These are phyloP conservation scores for Zeus faber DNA, from an alignment of 2,113 vertebrate genomes.

Conservation along the genomic window DNA sequence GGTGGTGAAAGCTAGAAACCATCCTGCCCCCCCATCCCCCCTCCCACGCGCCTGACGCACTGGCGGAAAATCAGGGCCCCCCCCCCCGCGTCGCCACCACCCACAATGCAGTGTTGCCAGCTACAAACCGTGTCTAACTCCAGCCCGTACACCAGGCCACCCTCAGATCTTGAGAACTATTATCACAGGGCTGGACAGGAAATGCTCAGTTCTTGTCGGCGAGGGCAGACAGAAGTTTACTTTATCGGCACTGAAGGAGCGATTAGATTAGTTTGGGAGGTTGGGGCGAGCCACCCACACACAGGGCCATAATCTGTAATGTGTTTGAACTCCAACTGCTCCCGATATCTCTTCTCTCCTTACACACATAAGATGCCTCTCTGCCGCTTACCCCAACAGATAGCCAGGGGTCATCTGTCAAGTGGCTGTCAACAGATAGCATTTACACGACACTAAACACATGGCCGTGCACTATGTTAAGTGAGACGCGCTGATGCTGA, in stretches of 20 bases:
- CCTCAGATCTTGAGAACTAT: slow-evolving; percentile 30
- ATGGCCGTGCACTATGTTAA: slow-evolving; percentile 68
- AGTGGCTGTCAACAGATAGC: slow-evolving; percentile 77
- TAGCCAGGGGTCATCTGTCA: slow-evolving; percentile 69
- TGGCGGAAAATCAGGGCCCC: slow-evolving; percentile 6
- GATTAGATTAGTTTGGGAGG: slow-evolving; percentile 76
- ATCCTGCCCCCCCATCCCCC: slow-evolving; percentile 35
- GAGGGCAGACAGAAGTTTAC: slow-evolving; percentile 78
- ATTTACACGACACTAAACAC: slow-evolving; percentile 70
- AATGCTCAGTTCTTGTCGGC: slow-evolving; percentile 82
- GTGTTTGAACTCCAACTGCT: slow-evolving; percentile 74
- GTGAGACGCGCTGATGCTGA: slow-evolving; percentile 57
- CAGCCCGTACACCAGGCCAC: slow-evolving; percentile 32
- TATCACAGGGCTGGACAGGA: slow-evolving; percentile 75
- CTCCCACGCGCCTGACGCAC: slow-evolving; percentile 15
- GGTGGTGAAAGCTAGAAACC: slow-evolving; percentile 84
- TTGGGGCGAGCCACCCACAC: slow-evolving; percentile 47
- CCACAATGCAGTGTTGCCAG: slow-evolving; percentile 54
- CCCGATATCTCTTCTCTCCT: slow-evolving; percentile 60
- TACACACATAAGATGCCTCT: slow-evolving; percentile 49
- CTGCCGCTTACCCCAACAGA: slow-evolving; percentile 25
- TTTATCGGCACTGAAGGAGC: slow-evolving; percentile 68
- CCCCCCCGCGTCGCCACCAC: slow-evolving; percentile 31
- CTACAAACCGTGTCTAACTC: slow-evolving; percentile 35
- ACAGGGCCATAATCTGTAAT: slow-evolving; percentile 50